phyloP scores from a whole-genome alignment of 1,140 invertebrate genomes.

The Heliconius nattereri region DNA sequence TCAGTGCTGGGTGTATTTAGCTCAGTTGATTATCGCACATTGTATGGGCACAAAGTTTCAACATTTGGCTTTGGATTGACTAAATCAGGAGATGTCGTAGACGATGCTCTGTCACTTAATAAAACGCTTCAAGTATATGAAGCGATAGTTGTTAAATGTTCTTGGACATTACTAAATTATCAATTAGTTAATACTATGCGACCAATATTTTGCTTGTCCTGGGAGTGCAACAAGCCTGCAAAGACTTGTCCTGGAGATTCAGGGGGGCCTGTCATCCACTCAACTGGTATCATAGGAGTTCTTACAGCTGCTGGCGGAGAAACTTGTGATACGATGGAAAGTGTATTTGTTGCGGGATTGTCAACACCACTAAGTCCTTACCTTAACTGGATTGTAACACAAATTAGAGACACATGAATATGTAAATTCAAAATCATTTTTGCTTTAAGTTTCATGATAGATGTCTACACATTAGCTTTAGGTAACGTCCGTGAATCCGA shows the following conservation, averaged over 20 bases:
- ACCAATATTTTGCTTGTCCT: not conserved
- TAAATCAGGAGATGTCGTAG: not conserved
- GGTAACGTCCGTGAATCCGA: too few species aligned
- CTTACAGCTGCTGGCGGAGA: not conserved
- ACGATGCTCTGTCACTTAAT: not conserved
- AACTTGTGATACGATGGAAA: not conserved
- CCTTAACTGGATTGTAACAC: not conserved
- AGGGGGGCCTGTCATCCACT: not conserved
- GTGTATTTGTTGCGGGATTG: not conserved
- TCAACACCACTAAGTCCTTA: not conserved
- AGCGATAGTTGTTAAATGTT: not conserved
- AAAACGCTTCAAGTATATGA: not conserved
- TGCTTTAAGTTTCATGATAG: too few species aligned
- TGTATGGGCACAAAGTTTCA: not conserved
- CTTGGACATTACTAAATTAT: too few species aligned
- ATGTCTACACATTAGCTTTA: too few species aligned
- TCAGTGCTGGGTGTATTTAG: not conserved
- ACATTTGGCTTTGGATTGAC: not conserved
- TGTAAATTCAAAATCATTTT: too few species aligned
- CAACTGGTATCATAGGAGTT: not conserved
- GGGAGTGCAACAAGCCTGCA: not conserved
- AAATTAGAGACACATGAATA: too few species aligned
- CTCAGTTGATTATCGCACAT: not conserved
- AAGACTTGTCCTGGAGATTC: not conserved
- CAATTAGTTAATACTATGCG: not conserved